These are phyloP conservation scores for Lutjanus argentimaculatus DNA, from an alignment of 2,797 vertebrate species.

Conservation along the genomic window DNA sequence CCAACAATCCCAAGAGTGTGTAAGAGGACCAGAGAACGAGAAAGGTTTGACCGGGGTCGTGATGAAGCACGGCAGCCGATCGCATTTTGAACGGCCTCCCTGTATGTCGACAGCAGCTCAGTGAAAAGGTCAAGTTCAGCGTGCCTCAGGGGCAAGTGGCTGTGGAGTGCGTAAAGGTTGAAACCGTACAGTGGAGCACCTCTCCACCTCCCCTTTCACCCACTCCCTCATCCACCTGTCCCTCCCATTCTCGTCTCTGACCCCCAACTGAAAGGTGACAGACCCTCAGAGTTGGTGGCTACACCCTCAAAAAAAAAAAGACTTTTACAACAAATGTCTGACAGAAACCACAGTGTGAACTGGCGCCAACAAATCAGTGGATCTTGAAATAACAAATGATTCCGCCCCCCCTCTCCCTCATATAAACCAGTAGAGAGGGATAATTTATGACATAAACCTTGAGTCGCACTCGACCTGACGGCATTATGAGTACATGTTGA, in stretches of 20 bases:
- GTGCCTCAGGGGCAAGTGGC: conserved; percentile 61
- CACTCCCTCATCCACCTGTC: conserved; percentile 11
- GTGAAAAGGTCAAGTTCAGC: conserved; percentile 64
- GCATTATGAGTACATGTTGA: conserved; percentile 29
- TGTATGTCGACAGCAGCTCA: conserved; percentile 22
- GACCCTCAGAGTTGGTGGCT: conserved; percentile 20
- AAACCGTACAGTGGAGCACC: conserved; percentile 68
- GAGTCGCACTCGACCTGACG: conserved; percentile 26
- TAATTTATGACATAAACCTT: conserved; percentile 30
- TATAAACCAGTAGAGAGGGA: conserved; percentile 13
- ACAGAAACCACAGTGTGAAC: conserved; percentile 24
- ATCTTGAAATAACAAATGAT: conserved; percentile 46
- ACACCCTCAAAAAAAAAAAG: conserved; percentile 32
- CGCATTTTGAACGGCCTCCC: conserved; percentile 43
- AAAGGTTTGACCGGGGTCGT: conserved; percentile 36
- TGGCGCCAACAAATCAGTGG: not conserved
- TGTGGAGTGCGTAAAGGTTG: conserved; percentile 64
- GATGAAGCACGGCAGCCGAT: conserved; percentile 48
- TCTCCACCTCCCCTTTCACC: conserved; percentile 57
- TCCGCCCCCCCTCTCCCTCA: not conserved
- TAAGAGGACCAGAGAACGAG: conserved; percentile 40
- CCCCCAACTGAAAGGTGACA: conserved; percentile 30
- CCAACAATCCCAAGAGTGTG: conserved; percentile 37
- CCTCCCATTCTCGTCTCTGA: conserved; percentile 22
- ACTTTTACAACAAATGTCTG: conserved; percentile 23